phyloP scores from a whole-genome alignment of 2,888 invertebrate species.

The Galeopsomyia nigrocyanea region DNA sequence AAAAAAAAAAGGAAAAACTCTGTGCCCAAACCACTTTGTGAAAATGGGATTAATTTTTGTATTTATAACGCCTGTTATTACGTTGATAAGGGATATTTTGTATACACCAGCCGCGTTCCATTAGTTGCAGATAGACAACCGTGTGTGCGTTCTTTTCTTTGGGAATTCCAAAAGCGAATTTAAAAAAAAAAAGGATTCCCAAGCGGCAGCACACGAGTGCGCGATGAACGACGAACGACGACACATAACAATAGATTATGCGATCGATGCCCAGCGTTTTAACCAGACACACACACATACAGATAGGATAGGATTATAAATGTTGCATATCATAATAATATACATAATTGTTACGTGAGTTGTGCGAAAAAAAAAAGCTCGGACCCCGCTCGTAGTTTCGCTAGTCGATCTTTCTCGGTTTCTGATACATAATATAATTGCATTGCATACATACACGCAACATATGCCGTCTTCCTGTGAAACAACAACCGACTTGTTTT shows the following conservation, averaged over 20 bases:
- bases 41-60: constrained; percentile 51
- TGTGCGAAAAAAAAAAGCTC: too few relatives aligned
- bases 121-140: constrained; percentile 25
- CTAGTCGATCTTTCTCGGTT: too few relatives aligned
- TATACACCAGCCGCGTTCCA: constrained; percentile 34
- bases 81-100: constrained; percentile 61
- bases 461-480: neutral
- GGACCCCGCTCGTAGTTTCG: too few relatives aligned
- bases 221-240: too few relatives aligned
- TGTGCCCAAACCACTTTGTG: constrained; percentile 27
- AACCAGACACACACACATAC: constrained; percentile 21
- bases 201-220: too few relatives aligned
- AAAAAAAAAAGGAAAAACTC: constrained; percentile 14
- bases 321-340: constrained; percentile 69
- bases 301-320: constrained; percentile 53
- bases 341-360: constrained; percentile 47
- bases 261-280: constrained; percentile 66
- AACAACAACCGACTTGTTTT: neutral
- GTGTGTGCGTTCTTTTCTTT: too few relatives aligned
- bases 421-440: too few relatives aligned
- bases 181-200: too few relatives aligned
- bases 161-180: too few relatives aligned
- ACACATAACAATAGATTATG: constrained; percentile 37
- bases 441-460: too few relatives aligned
- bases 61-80: constrained; percentile 64